Percentiles rank a stretch among this genome's conserved stretches.
These are phyloP conservation scores for Drosophila yakuba DNA, from an alignment of 1,140 invertebrate genomes.

Conservation along the genomic window DNA sequence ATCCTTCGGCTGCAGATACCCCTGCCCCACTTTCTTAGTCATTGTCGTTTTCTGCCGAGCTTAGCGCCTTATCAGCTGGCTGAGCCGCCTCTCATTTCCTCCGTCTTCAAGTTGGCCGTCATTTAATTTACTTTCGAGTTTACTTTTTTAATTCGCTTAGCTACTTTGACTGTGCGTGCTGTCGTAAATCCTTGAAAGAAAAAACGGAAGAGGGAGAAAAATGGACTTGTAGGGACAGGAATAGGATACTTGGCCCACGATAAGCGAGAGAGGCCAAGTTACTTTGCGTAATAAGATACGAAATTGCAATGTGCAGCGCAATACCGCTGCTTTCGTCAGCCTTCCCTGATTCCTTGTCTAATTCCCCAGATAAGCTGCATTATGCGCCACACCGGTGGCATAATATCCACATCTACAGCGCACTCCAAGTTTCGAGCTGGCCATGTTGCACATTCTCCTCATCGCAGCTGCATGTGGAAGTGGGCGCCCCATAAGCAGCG, in stretches of 20 bases:
- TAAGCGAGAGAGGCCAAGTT: constrained; percentile 63
- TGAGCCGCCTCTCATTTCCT: constrained; percentile 49
- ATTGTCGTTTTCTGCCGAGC: constrained; percentile 54
- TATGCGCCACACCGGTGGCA: constrained; percentile 75
- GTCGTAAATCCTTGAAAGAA: constrained; percentile 71
- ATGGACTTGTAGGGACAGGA: not conserved
- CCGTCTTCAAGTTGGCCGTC: constrained; percentile 34
- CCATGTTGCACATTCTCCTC: constrained; percentile 30
- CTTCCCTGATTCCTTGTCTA: constrained; percentile 71
- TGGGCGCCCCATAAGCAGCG: constrained; percentile 53
- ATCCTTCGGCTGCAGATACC: constrained; percentile 41
- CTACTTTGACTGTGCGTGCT: constrained; percentile 66
- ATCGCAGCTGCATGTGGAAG: constrained; percentile 47
- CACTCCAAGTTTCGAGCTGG: constrained; percentile 11
- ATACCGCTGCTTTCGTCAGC: constrained; percentile 70
- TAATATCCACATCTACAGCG: constrained; percentile 57
- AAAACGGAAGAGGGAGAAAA: constrained; percentile 7
- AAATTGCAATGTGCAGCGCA: constrained; percentile 71
- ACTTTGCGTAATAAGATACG: constrained; percentile 78
- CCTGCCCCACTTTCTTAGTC: constrained; percentile 25
- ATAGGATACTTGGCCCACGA: constrained; percentile 70
- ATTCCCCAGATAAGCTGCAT: constrained; percentile 81
- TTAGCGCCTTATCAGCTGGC: constrained; percentile 74
- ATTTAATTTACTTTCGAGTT: constrained; percentile 81
- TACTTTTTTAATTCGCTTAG: constrained; percentile 82